phyloP scores from a whole-genome alignment of 2,797 vertebrate genomes.

The Iguana delicatissima region DNA sequence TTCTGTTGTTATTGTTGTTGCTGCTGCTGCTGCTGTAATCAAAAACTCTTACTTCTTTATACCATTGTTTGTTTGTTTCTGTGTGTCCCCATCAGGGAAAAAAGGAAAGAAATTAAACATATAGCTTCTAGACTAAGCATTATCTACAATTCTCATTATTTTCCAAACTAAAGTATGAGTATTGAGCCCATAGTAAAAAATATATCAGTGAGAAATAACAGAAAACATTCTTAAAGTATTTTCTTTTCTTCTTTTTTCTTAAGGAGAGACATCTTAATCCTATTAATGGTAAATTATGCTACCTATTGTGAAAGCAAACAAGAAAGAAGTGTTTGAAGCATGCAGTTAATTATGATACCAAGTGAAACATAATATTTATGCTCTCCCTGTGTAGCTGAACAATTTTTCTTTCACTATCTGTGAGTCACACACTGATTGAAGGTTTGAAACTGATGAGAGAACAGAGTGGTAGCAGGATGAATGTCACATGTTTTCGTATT shows the following conservation, averaged over 20 bases:
- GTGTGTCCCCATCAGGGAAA: slow-evolving; percentile 27
- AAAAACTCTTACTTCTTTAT: slow-evolving; percentile 21
- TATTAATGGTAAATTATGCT: slow-evolving; percentile 81
- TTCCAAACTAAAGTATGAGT: slow-evolving; percentile 70
- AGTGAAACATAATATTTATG: slow-evolving; percentile 80
- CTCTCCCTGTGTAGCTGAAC: slow-evolving; percentile 68
- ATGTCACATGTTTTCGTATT: background rate
- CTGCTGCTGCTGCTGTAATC: slow-evolving; percentile 21
- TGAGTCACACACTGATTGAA: slow-evolving; percentile 77
- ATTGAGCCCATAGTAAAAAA: slow-evolving; percentile 74
- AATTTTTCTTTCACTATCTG: slow-evolving; percentile 74
- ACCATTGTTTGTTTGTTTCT: background rate
- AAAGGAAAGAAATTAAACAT: slow-evolving; percentile 45
- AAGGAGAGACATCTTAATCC: slow-evolving; percentile 80
- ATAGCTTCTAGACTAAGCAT: slow-evolving; percentile 66
- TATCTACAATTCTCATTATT: slow-evolving; percentile 76
- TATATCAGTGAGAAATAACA: slow-evolving; percentile 78
- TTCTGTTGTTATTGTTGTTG: slow-evolving; percentile 16
- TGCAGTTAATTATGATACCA: slow-evolving; percentile 81
- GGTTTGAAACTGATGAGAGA: slow-evolving; percentile 62
- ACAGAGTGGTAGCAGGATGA: background rate
- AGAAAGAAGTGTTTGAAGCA: slow-evolving; percentile 80
- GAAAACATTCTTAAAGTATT: slow-evolving; percentile 79
- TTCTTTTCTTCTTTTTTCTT: slow-evolving; percentile 63
- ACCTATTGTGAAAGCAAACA: slow-evolving; percentile 80